These are phyloP conservation scores for Raphicerus campestris DNA, from an alignment of 2,113 vertebrate genomes.

Conservation along the genomic window DNA sequence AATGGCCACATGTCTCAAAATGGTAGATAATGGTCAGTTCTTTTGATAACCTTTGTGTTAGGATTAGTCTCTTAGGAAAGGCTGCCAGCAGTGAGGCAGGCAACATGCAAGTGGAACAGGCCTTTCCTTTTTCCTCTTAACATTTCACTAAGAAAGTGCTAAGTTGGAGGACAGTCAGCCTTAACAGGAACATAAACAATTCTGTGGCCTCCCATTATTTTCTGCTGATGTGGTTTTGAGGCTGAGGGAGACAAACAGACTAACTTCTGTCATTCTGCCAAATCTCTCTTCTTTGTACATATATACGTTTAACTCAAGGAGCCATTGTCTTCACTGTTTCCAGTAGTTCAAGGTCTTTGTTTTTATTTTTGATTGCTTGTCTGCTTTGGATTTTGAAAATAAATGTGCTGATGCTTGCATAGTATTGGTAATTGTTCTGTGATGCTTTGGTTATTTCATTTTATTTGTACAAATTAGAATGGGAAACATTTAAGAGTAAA, in stretches of 20 bases:
- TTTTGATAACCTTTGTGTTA: not conserved
- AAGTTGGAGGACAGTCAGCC: not conserved
- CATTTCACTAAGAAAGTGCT: not conserved
- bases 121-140: not conserved
- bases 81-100: not conserved
- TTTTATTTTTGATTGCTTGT: conserved; percentile 27
- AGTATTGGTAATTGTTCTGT: not conserved
- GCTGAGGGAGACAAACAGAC: not conserved
- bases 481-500: not conserved
- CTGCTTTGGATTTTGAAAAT: not conserved
- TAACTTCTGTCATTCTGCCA: not conserved
- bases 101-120: not conserved
- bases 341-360: not conserved
- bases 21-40: not conserved
- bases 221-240: conserved; percentile 30
- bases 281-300: not conserved
- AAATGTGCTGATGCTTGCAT: not conserved
- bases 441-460: conserved; percentile 4
- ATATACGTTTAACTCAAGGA: not conserved
- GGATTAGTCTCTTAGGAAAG: not conserved
- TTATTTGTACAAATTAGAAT: conserved; percentile 32
- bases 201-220: not conserved
- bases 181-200: not conserved
- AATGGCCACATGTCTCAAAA: not conserved
- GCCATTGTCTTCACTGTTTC: not conserved